Percentiles rank a stretch among this genome's conserved stretches.
Conservation (phyloP, 2,797 vertebrate species). For the Apodemus agrarius region DNA sequence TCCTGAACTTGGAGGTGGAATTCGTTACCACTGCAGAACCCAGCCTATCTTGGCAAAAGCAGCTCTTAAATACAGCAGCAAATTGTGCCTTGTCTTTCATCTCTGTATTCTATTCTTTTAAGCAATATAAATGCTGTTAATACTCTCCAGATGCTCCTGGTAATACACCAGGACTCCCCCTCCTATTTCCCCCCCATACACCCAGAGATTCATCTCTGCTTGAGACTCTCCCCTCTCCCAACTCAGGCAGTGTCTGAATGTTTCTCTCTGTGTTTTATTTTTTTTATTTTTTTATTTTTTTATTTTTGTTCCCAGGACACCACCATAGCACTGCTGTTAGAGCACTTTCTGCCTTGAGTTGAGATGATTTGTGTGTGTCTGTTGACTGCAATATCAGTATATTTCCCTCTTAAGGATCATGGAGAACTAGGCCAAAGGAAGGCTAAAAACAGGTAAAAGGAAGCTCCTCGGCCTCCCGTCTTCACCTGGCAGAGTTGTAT, state of each 20-base stretch:
- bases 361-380: conserved; percentile 40
- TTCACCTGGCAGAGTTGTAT: not conserved
- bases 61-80: conserved; percentile 31
- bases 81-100: conserved; percentile 51
- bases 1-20: conserved; percentile 18
- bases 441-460: conserved; percentile 28
- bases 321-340: conserved; percentile 16
- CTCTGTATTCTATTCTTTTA: conserved; percentile 42
- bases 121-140: conserved; percentile 63
- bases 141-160: not conserved
- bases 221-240: not conserved
- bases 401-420: conserved; percentile 56
- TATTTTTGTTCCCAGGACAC: not conserved
- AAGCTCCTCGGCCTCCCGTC: not conserved
- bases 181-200: not conserved
- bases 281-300: too few species aligned
- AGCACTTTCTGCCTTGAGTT: not conserved
- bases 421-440: conserved; percentile 19
- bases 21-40: not conserved
- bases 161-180: conserved; percentile 20
- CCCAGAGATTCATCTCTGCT: not conserved
- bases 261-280: not conserved
- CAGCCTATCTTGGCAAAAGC: not conserved
- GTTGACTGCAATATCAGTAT: conserved; percentile 12
- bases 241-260: not conserved